phyloP scores from a whole-genome alignment of 2,113 vertebrate genomes.

The Grallaria varia region DNA sequence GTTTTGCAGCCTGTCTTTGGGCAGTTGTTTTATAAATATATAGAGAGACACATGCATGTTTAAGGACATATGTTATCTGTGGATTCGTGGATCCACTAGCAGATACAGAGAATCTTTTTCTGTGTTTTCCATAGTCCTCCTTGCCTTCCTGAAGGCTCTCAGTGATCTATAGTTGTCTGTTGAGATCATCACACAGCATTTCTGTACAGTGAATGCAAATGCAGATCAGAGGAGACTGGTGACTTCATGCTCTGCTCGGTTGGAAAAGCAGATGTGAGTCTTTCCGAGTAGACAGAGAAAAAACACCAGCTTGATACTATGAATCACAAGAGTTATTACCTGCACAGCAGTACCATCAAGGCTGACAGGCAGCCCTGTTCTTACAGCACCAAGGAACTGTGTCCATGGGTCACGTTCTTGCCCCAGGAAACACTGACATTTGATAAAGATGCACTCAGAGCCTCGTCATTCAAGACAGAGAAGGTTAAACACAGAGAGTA shows the following conservation, averaged over 20 bases:
- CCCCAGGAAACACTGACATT: not conserved
- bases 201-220: not conserved
- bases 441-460: not conserved
- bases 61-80: not conserved
- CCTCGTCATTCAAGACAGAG: not conserved
- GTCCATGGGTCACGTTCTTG: not conserved
- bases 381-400: not conserved
- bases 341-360: not conserved
- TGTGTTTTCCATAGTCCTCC: not conserved
- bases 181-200: not conserved
- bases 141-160: not conserved
- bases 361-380: not conserved
- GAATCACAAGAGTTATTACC: conserved; percentile 3
- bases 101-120: not conserved
- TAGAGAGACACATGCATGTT: not conserved
- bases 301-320: not conserved
- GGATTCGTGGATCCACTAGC: not conserved
- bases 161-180: not conserved
- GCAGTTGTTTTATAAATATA: not conserved
- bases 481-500: not conserved
- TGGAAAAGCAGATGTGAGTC: not conserved
- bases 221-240: not conserved
- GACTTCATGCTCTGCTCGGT: not conserved
- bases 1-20: not conserved
- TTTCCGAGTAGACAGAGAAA: not conserved